These are phyloP conservation scores for Lipophrys pholis DNA, from an alignment of 2,113 vertebrate genomes.

Conservation along the genomic window DNA sequence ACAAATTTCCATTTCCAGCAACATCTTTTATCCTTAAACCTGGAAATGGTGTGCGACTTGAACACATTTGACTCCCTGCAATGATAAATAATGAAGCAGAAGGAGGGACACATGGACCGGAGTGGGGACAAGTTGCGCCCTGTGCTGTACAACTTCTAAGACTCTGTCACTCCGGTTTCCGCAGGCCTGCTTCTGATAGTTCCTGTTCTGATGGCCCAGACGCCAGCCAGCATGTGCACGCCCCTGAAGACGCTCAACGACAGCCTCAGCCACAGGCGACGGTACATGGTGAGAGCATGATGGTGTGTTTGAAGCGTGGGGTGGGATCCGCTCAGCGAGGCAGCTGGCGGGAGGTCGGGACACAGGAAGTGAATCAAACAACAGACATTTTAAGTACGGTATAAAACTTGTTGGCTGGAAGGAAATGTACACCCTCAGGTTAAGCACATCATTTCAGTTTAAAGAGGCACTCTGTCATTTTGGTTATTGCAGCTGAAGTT, in stretches of 20 bases:
- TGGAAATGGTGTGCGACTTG: no score
- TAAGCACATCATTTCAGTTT: neutral
- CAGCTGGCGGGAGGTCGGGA: neutral
- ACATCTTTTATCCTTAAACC: no score
- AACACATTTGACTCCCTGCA: no score
- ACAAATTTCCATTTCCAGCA: no score
- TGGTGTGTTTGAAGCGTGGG: neutral
- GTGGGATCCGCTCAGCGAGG: neutral
- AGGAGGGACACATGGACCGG: no score
- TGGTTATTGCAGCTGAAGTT: neutral
- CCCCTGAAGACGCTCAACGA: constrained; percentile 75
- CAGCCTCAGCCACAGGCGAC: constrained; percentile 76
- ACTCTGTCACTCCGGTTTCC: constrained; percentile 11
- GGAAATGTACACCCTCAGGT: neutral
- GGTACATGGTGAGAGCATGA: constrained; percentile 80
- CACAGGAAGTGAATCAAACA: neutral
- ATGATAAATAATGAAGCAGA: no score
- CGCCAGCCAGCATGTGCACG: constrained; percentile 65
- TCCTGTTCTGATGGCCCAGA: constrained; percentile 54
- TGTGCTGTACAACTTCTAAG: neutral
- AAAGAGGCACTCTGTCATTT: neutral
- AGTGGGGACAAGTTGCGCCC: no score
- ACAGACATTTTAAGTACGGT: no score
- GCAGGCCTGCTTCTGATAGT: constrained; percentile 71
- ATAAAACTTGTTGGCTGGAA: neutral